phyloP scores from a whole-genome alignment of 1,140 invertebrate genomes.

The Bombus waltoni region DNA sequence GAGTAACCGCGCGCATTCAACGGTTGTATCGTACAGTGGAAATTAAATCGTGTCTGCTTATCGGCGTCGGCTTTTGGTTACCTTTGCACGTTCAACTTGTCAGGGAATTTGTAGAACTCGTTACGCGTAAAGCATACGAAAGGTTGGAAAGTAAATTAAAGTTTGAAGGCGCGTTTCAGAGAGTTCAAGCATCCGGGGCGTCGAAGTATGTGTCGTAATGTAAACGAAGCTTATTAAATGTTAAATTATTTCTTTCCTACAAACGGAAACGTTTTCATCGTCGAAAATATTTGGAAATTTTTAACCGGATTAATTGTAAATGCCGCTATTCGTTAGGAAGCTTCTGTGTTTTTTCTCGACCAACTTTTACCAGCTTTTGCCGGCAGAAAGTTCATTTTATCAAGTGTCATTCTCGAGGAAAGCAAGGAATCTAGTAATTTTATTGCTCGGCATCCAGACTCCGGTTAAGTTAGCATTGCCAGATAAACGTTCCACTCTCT shows the following conservation, averaged over 20 bases:
- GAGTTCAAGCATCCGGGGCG: neutral
- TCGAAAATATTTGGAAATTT: neutral
- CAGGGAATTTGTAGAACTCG: neutral
- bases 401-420: constrained; percentile 16
- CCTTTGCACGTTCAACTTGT: neutral
- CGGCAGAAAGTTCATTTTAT: neutral
- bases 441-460: constrained; percentile 9
- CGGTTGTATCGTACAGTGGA: neutral
- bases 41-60: constrained; percentile 5
- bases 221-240: neutral
- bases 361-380: neutral
- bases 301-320: neutral
- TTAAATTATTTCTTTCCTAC: neutral
- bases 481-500: constrained; percentile 41
- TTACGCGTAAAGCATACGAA: too few species aligned
- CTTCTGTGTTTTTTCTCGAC: neutral
- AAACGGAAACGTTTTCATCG: neutral
- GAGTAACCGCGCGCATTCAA: neutral
- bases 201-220: neutral
- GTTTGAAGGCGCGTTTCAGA: neutral
- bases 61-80: neutral
- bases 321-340: neutral
- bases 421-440: neutral
- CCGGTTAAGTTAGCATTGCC: constrained; percentile 26
- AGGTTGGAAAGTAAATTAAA: neutral